Percentiles rank a stretch among this genome's conserved stretches.
These are phyloP conservation scores for Chrysogorgia sp. DNA, from an alignment of 92 coral and sea anemone genomes.

Conservation along the genomic window DNA sequence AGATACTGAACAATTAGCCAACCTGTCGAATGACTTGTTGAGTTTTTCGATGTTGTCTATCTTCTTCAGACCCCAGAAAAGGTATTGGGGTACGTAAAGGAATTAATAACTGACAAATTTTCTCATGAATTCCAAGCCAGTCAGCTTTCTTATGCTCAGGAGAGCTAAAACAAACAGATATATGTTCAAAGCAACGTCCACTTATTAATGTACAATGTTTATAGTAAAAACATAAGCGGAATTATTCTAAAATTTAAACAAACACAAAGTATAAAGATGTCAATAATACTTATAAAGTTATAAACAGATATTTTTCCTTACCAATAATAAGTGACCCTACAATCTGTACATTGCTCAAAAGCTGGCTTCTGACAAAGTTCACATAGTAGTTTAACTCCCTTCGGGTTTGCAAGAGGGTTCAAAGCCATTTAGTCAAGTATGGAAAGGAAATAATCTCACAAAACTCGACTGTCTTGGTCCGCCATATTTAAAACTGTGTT, in stretches of 20 bases:
- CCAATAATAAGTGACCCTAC: conserved; percentile 98
- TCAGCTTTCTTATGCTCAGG: conserved; percentile 97
- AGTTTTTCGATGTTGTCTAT: conserved; percentile 88
- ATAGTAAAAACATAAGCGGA: background rate
- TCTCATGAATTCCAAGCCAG: conserved; percentile 98
- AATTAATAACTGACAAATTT: conserved; percentile 90
- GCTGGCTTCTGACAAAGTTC: conserved; percentile 98
- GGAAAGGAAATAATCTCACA: too few relatives aligned
- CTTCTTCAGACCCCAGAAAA: conserved; percentile 93
- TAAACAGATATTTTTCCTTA: conserved; percentile 40
- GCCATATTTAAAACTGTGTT: too few relatives aligned
- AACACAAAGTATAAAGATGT: too few relatives aligned
- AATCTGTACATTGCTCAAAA: conserved; percentile 89
- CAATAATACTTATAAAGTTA: too few relatives aligned
- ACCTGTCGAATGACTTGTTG: conserved; percentile 90
- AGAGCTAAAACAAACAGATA: conserved; percentile 8
- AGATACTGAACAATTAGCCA: background rate
- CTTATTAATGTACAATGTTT: background rate
- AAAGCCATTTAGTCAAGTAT: conserved; percentile 64
- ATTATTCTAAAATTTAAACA: too few relatives aligned
- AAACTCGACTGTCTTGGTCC: too few relatives aligned
- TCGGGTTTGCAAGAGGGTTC: conserved; percentile 94
- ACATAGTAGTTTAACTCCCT: conserved; percentile 91
- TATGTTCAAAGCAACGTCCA: too few relatives aligned
- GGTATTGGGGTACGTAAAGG: conserved; percentile 91